Base-by-base conservation (phyloP, 1,140 invertebrate genomes). In the Brachionus paranguensis region DNA sequence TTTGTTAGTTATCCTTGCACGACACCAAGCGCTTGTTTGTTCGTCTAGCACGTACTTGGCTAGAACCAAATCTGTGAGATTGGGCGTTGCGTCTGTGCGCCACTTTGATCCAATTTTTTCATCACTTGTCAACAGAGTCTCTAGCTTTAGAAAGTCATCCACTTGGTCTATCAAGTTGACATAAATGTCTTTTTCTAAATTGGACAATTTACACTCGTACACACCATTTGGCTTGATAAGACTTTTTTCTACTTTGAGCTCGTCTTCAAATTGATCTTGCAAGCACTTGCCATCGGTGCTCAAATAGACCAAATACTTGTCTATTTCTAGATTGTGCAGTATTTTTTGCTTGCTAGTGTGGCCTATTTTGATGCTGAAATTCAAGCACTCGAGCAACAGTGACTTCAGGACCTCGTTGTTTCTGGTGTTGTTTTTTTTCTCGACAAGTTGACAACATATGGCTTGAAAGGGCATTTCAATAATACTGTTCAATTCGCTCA, bases 391-490 rank as follows among this genome's bases (percentile, higher is more conserved):
- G 7, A 17, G 53, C 10, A 81, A 24, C 7, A 64, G 17, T 14
- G 33, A 45, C 33, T 64, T 41, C 0, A 81, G 53, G 5, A 81
- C 20, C 45, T 81, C 53, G n/a, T 81, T 60, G n/a, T 81, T 81
- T 64, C 33, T 17, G 20, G 78, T 68, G 33, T 45, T 64, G 24
- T 65, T 55, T 65, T 81, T 81, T 45, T 81, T 81, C 8, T 81
- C 33, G 1, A 43, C 37, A 8, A 81, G 43, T 43, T 68, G 50
- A 29, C 78, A 81, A 65, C 78, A 81, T n/a, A 81, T 81, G n/a
- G 78, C 53, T 12, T 81, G 78, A 45, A 81, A 81, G 29, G 78
- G 78, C 24, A 41, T 20, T 29, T 81, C 60, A 29, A 81, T 45
- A 5, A 60, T 43, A 5, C 7, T 12, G 24, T 81, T 24, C 20